Evolutionary conservation across 2,113 vertebrate genomes (phyloP).

Genomic region (Pluvialis apricaria): DNA sequence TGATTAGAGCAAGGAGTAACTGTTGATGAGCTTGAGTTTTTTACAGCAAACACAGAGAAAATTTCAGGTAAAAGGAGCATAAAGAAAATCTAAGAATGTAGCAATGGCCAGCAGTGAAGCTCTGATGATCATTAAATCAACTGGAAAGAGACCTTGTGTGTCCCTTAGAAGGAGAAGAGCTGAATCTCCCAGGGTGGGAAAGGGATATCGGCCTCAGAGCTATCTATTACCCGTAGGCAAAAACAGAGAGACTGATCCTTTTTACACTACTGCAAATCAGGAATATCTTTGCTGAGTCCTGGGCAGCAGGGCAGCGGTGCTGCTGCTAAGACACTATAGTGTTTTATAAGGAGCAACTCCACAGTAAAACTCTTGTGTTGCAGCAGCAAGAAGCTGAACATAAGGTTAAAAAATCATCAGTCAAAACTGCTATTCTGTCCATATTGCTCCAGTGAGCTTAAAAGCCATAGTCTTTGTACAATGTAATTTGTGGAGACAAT

Average conservation of each 20-base stretch:
- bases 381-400: not conserved
- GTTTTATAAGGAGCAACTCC: not conserved
- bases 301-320: not conserved
- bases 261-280: not conserved
- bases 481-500: not conserved
- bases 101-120: not conserved
- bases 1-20: not conserved
- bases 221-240: not conserved
- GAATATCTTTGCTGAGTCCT: not conserved
- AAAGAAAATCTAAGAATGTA: not conserved
- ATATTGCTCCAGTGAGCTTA: not conserved
- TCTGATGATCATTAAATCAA: not conserved
- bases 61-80: not conserved
- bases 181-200: not conserved
- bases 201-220: not conserved
- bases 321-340: not conserved
- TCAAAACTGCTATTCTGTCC: not conserved
- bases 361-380: not conserved
- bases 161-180: not conserved
- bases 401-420: not conserved
- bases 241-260: not conserved
- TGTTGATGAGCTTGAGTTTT: not conserved
- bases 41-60: not conserved
- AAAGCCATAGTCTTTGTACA: not conserved
- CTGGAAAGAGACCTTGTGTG: not conserved